Conservation (phyloP, 2,113 vertebrate species). For the Plecturocebus donacophilus region DNA sequence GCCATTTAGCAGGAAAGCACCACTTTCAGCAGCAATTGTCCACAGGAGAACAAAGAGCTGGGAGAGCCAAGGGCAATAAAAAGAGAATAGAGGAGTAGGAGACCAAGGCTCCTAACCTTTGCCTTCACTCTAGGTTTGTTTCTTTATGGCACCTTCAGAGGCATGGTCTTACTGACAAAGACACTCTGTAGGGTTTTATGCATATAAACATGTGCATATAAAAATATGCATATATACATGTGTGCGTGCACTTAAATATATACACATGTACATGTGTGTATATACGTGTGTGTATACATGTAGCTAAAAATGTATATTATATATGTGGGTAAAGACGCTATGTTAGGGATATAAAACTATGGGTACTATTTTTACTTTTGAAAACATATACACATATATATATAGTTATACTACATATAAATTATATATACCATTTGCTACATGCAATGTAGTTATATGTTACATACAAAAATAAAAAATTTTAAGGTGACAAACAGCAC, state of each 20-base stretch:
- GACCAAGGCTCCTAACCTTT: neutral
- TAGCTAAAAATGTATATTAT: neutral
- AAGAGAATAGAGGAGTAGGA: neutral
- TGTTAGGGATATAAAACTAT: neutral
- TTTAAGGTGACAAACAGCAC: neutral
- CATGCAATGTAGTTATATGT: neutral
- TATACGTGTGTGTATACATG: neutral
- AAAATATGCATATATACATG: neutral
- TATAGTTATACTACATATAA: neutral
- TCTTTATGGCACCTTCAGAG: neutral
- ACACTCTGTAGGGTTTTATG: neutral
- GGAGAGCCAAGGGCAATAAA: conserved; percentile 42
- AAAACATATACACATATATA: neutral
- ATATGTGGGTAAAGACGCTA: neutral
- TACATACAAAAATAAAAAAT: neutral
- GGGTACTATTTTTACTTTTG: neutral
- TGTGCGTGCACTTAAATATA: neutral
- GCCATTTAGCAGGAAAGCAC: conserved; percentile 71
- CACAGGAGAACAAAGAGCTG: conserved; percentile 66
- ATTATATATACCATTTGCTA: neutral
- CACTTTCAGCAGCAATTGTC: conserved; percentile 61
- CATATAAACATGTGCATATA: too few species aligned
- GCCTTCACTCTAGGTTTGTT: neutral
- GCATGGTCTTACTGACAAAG: neutral
- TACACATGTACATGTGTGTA: neutral